Base-by-base conservation (phyloP, 2,888 invertebrate genomes). In the Ellobium chinense region DNA sequence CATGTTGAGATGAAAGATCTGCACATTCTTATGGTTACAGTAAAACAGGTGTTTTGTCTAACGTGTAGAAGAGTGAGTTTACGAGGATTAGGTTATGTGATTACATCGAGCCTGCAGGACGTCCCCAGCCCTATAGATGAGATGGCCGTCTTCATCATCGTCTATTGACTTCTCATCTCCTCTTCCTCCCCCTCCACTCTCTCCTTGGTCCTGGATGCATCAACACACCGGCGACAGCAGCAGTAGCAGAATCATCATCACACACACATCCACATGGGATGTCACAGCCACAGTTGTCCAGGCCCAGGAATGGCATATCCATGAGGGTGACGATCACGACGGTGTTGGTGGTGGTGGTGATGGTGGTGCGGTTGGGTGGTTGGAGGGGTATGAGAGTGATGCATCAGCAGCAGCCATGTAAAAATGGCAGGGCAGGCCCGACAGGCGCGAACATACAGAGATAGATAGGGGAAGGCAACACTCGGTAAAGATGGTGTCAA, bases 141-240 rank as follows among this genome's bases (percentile, higher is more conserved):
- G 97, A 95, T 99, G 99, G 94, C 99, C 99, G 95, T 99, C 99
- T 95, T 97, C 97, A 95, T 99, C 99, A 95, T 99, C 92, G 96
- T 98, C 97, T 94, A 99, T 96, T 94, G 97, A 96, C 94, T 97
- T 97, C 80, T 86, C 86, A 78, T 75, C 82, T 82, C 78, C 78
- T 86, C 81, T 82, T 80, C 65, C 82, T 79, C 80, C 79, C 77
- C 80, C 80, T 82, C 83, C 80, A 95, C 77, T 85, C 88, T 80
- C 85, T 86, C 77, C 81, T 27, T 63, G 81, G 37, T 81, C 76
- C 83, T 81, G 65, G 0, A 14, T 24, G 62, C 56, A 21, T 1
- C 54, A 69, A 37, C 58, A 46, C 29, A 31, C 9, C 37, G 37
- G 39, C 21, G 54, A 29, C 46, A 54, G 72, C 54, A 54, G 82